Base-by-base conservation (phyloP, 2,113 vertebrate species). In the Stigmatopora nigra region DNA sequence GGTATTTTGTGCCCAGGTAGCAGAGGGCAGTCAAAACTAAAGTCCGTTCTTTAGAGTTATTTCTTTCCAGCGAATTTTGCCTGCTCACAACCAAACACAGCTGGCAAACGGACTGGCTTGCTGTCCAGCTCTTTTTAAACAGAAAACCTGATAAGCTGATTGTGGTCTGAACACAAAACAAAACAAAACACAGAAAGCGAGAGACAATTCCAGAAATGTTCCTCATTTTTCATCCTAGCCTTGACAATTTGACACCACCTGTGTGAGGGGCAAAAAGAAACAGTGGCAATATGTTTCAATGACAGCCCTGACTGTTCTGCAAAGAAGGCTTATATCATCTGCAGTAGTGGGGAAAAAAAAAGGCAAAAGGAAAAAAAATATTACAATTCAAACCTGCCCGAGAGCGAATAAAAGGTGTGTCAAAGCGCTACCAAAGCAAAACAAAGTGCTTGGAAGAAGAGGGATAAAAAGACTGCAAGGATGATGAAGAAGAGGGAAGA, bases 401-500 rank as follows among this genome's bases (percentile, higher is more conserved):
- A 1, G n/a, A 68, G 38, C 19, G n/a, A 60, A 65, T 65, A 53
- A 44, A 53, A 46, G 57, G 55, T 60, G 69, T 81, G 77, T 74
- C 85, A 80, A 67, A 73, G 55, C 66, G 63, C 44, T 68, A 83
- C 76, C 56, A 76, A 73, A 81, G 76, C 61, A 80, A 76, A 85
- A 79, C 78, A 80, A 79, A 86, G 84, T 70, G 81, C 78, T 82
- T 77, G 7, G 65, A 78, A 73, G 77, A 65, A 81, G 63, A 76
- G 57, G 67, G 68, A 73, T 71, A 74, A 72, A 75, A 70, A 2
- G 47, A 76, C 51, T 22, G 71, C 38, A 61, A 41, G 51, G 72
- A 78, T 64, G 61, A 68, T 63, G 65, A 46, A 61, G 55, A 25
- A 62, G 67, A 25, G 47, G 49, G 45, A 68, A 11, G 48, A 59